Conservation (phyloP, 2,113 vertebrate species). For the pig (Sus scrofa) region DNA sequence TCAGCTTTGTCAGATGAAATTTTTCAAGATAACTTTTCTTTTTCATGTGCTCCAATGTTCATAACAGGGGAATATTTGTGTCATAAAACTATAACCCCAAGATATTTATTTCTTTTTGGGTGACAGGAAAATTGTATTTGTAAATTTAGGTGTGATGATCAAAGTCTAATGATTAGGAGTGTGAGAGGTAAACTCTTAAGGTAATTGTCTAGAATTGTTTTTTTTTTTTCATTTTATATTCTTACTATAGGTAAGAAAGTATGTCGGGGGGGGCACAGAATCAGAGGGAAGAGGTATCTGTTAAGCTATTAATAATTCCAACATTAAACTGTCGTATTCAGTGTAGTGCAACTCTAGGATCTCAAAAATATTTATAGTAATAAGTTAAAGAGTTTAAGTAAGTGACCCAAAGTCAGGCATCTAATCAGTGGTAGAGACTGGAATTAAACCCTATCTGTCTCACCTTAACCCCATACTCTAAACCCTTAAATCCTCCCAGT, state of each 20-base stretch:
- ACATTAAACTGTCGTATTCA: background rate
- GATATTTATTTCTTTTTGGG: background rate
- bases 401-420: background rate
- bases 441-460: background rate
- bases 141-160: background rate
- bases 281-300: background rate
- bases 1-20: background rate
- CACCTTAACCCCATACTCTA: background rate
- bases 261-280: background rate
- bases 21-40: background rate
- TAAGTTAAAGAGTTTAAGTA: conserved; percentile 14
- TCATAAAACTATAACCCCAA: background rate
- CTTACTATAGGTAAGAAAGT: background rate
- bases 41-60: background rate
- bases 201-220: background rate
- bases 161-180: conserved; percentile 21
- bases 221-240: background rate
- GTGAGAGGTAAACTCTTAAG: background rate
- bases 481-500: background rate
- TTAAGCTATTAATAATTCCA: background rate
- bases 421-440: background rate
- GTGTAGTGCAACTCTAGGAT: background rate
- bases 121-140: background rate
- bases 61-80: background rate
- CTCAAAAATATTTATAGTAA: background rate